Conservation (phyloP, 2,113 vertebrate genomes). For the Nycticryphes semicollaris region DNA sequence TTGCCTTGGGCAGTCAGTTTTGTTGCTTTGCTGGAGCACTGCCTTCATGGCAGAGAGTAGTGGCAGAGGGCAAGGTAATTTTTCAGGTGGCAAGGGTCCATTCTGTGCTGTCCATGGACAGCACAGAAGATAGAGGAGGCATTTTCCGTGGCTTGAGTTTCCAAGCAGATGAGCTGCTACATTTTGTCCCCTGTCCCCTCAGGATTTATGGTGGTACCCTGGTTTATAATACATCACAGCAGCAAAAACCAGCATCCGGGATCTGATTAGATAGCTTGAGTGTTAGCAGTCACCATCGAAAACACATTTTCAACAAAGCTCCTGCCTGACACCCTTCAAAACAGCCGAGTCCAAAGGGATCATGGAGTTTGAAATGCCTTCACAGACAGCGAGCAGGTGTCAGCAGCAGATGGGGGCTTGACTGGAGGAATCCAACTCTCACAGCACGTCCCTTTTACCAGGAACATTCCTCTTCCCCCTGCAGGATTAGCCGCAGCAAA, state of each 20-base stretch:
- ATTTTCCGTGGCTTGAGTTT: background rate
- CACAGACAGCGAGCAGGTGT: background rate
- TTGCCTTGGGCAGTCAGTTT: background rate
- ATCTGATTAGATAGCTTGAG: background rate
- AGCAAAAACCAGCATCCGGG: background rate
- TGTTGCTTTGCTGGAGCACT: background rate
- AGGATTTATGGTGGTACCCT: accelerated
- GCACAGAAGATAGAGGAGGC: background rate
- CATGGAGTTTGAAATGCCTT: background rate
- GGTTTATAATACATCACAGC: background rate
- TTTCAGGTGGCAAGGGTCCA: background rate
- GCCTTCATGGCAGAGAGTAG: background rate
- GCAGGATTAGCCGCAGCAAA: background rate
- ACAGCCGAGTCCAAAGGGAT: background rate
- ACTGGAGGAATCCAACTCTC: background rate
- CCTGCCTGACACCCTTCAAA: background rate
- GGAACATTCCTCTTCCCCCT: background rate
- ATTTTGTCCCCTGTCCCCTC: background rate
- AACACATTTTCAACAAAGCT: background rate
- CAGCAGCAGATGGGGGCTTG: background rate
- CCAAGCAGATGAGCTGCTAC: background rate
- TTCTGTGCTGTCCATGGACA: background rate
- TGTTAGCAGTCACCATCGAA: background rate
- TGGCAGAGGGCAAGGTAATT: background rate
- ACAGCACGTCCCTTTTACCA: background rate